Evolutionary conservation across 2,113 vertebrate genomes (phyloP).

Genomic region (Carollia perspicillata): DNA sequence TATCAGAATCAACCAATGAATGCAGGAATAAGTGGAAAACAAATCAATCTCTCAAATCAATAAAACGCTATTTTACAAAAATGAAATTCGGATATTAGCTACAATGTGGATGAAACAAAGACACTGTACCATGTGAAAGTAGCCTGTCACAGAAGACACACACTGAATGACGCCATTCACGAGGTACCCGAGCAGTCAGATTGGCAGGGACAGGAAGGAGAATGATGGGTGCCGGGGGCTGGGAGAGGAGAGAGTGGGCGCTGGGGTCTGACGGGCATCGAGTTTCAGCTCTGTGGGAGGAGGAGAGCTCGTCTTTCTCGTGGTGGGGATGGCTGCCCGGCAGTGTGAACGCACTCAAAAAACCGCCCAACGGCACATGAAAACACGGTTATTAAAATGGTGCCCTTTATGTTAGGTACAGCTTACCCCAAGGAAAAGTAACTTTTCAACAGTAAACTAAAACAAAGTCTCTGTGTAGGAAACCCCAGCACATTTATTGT

Average conservation of each 20-base stretch:
- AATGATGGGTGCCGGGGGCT: neutral
- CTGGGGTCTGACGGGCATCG: neutral
- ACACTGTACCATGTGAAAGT: neutral
- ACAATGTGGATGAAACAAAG: neutral
- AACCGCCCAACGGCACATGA: neutral
- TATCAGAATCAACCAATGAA: no score
- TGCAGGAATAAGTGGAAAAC: no score
- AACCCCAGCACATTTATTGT: neutral
- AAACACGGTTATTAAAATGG: neutral
- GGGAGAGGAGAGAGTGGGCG: neutral
- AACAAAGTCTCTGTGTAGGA: neutral
- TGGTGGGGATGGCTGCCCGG: rapidly evolving
- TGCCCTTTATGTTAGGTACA: neutral
- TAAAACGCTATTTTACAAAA: neutral
- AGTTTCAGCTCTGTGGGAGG: neutral
- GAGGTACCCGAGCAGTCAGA: neutral
- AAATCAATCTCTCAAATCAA: no score
- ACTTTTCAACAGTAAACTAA: neutral
- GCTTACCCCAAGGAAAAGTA: neutral
- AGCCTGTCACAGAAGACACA: neutral
- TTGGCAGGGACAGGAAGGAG: neutral
- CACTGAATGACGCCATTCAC: neutral
- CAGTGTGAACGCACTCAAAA: rapidly evolving
- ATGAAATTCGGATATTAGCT: neutral
- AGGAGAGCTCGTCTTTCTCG: neutral